phyloP scores from a whole-genome alignment of 1,140 invertebrate species.

The Brachionus sp. region DNA sequence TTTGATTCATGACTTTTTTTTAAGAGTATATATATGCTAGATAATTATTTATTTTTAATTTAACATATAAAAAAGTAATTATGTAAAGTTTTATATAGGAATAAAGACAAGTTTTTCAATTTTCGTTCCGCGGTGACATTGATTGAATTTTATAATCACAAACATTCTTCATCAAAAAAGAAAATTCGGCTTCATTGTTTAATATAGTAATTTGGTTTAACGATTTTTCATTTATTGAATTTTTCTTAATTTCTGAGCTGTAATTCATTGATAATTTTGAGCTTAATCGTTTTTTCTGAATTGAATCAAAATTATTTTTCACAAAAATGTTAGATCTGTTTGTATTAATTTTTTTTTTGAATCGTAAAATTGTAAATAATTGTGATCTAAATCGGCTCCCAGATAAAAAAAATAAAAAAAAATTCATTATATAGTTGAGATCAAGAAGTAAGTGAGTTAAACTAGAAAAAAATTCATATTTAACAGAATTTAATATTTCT shows the following conservation, averaged over 20 bases:
- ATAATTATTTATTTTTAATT: too few relatives aligned
- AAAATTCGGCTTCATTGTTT: too few relatives aligned
- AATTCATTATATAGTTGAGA: slow-evolving; percentile 38
- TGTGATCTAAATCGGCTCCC: slow-evolving; percentile 29
- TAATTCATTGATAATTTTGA: background rate
- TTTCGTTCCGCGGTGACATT: too few relatives aligned
- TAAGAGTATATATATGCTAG: too few relatives aligned
- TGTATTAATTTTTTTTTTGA: background rate
- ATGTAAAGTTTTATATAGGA: too few relatives aligned
- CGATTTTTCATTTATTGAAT: background rate
- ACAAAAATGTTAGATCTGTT: background rate
- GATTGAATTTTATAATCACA: too few relatives aligned
- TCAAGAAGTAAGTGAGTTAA: slow-evolving; percentile 39
- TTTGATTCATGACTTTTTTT: too few relatives aligned
- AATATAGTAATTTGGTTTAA: background rate
- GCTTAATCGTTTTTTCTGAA: background rate
- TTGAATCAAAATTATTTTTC: background rate
- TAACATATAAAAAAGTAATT: too few relatives aligned
- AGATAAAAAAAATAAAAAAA: slow-evolving; percentile 42
- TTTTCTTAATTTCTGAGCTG: background rate
- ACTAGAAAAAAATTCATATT: slow-evolving; percentile 41
- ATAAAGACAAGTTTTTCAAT: too few relatives aligned
- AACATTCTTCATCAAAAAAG: too few relatives aligned
- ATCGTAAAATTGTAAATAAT: background rate
- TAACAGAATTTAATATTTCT: slow-evolving; percentile 18